These are phyloP conservation scores for Alligator sinensis DNA, from an alignment of 2,113 vertebrate species.

Conservation along the genomic window DNA sequence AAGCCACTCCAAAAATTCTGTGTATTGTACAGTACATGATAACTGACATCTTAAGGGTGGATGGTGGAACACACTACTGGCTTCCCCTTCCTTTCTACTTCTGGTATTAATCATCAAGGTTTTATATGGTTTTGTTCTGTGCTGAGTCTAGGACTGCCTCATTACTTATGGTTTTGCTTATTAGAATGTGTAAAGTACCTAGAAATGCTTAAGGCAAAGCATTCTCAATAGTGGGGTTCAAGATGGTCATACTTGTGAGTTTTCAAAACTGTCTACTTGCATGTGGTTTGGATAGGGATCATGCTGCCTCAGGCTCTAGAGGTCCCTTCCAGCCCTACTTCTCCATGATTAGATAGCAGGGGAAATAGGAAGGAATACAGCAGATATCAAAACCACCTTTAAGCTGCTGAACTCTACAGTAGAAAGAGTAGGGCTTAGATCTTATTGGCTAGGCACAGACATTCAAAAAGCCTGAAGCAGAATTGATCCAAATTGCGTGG, in stretches of 20 bases:
- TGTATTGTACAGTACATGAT: not conserved
- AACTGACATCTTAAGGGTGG: slow-evolving; percentile 35
- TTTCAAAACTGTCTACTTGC: no score
- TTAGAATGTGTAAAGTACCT: not conserved
- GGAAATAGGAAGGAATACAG: slow-evolving; percentile 13
- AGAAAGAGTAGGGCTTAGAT: not conserved
- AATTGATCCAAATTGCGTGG: no score
- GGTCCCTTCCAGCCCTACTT: no score
- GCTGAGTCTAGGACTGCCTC: slow-evolving; percentile 44
- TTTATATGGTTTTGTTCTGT: slow-evolving; percentile 51
- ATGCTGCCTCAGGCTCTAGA: no score
- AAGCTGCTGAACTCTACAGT: slow-evolving; percentile 51
- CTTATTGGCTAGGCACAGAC: no score
- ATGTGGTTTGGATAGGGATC: no score
- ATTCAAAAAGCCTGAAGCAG: no score
- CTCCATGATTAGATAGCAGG: not conserved
- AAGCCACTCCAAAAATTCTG: not conserved
- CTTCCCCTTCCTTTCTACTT: slow-evolving; percentile 50
- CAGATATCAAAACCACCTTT: slow-evolving; percentile 58
- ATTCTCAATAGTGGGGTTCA: not conserved
- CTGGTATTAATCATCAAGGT: slow-evolving; percentile 31
- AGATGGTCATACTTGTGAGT: not conserved
- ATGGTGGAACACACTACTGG: not conserved
- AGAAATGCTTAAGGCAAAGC: not conserved
- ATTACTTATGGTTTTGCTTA: not conserved